Percentiles rank a stretch among this genome's conserved stretches.
These are phyloP conservation scores for Narcine bancroftii DNA, from an alignment of 2,113 vertebrate species.

Conservation along the genomic window DNA sequence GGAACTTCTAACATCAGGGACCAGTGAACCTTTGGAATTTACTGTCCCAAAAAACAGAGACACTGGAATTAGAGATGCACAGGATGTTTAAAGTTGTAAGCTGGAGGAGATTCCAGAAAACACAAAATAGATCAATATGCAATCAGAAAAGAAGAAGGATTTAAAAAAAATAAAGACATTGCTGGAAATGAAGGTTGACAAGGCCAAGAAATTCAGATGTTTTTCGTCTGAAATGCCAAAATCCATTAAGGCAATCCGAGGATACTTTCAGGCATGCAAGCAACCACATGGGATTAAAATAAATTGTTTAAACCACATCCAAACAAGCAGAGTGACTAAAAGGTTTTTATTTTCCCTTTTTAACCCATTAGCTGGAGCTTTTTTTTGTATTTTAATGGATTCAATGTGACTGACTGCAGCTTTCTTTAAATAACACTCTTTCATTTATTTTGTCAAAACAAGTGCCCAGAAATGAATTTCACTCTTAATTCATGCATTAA, in stretches of 20 bases:
- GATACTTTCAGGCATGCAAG: too few species aligned
- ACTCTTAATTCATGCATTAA: too few species aligned
- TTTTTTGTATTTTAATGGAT: not conserved
- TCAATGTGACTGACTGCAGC: not conserved
- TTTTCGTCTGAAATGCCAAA: not conserved
- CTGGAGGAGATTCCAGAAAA: not conserved
- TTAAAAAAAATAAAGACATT: not conserved
- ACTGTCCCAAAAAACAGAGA: too few species aligned
- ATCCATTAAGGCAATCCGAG: not conserved
- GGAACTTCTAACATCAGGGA: too few species aligned
- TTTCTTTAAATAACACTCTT: not conserved
- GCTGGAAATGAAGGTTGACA: not conserved
- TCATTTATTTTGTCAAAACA: not conserved
- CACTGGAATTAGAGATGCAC: not conserved
- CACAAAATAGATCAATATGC: not conserved
- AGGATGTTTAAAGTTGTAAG: not conserved
- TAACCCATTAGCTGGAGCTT: not conserved
- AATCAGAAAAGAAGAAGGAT: not conserved
- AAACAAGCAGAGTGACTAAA: not conserved
- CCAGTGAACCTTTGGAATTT: too few species aligned
- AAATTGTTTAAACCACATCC: not conserved
- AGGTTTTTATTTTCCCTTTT: not conserved
- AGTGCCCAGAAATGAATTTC: not conserved
- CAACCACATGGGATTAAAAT: not conserved
- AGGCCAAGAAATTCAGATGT: not conserved